Base-by-base conservation (phyloP, 2,888 invertebrate species). In the Phyto melanocephala region DNA sequence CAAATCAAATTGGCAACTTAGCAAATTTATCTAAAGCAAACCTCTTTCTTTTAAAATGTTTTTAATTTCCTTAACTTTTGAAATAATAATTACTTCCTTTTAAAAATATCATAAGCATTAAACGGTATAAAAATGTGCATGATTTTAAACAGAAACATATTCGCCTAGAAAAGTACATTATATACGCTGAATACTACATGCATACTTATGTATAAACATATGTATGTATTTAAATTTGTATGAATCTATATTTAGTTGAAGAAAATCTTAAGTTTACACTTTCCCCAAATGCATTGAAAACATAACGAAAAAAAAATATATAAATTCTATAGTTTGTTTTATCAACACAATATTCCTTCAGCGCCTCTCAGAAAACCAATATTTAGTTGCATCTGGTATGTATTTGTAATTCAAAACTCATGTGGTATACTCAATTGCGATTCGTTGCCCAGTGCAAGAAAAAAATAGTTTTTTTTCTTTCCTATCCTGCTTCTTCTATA, bases 361-460 rank as follows among this genome's bases (percentile, higher is more conserved):
- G 33, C 20, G 28, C 11, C 42, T 20, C 52, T 40, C n/a, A 10
- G 17, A 1, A 62, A 54, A 24, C 40, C 20, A 37, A 58, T 28
- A 35, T 28, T 67, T 35, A 35, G 17, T 11, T 63, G 10, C 24
- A 17, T 40, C 4, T 56, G 40, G n/a, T 54, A 17, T 67, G 35
- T 67, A 22, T 68, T 54, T 47, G 52, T 45, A 63, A 24, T 56
- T 75, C 52, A 28, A 60, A 80, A 37, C 79, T 80, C 81, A 79
- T 80, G 83, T 70, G 84, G 76, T 83, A 81, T 77, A 81, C 78
- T 75, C 81, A 81, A 82, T 85, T 85, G 80, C 84, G 80, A 75
- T 70, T 84, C 81, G 84, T 76, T 84, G 84, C 84, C 68, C 84
- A 84, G 78, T 83, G 67, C 70, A 77, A 81, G 13, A 54, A 62